Conservation (phyloP, 2,797 vertebrate genomes). For the Buceros bicornis region DNA sequence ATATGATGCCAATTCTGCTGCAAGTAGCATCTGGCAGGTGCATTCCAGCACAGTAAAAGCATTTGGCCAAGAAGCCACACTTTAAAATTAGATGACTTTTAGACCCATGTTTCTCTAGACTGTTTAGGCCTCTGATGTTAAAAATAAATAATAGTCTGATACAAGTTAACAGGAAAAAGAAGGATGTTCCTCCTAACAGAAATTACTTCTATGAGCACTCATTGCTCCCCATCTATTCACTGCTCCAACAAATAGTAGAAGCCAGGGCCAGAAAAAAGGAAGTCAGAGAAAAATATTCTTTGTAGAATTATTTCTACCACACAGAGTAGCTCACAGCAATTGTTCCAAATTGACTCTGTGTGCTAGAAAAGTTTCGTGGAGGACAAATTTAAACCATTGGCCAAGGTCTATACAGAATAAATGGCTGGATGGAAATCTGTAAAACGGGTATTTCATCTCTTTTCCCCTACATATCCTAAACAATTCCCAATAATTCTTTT, state of each 20-base stretch:
- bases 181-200: background rate
- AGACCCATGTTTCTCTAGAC: background rate
- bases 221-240: background rate
- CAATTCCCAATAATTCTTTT: background rate
- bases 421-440: background rate
- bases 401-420: background rate
- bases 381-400: background rate
- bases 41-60: background rate
- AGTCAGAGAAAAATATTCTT: background rate
- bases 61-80: background rate
- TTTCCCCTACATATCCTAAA: background rate
- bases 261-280: background rate
- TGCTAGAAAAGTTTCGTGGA: background rate
- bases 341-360: background rate
- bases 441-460: background rate
- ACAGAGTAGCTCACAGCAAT: background rate
- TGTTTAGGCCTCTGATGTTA: background rate
- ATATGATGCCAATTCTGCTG: background rate
- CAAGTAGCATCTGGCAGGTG: background rate
- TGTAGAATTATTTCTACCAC: background rate
- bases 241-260: background rate
- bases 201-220: background rate
- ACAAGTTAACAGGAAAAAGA: background rate
- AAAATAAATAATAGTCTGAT: background rate
- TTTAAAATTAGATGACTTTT: conserved; percentile 26